Conservation (phyloP, 2,888 invertebrate genomes). For the Dolomedes plantarius region DNA sequence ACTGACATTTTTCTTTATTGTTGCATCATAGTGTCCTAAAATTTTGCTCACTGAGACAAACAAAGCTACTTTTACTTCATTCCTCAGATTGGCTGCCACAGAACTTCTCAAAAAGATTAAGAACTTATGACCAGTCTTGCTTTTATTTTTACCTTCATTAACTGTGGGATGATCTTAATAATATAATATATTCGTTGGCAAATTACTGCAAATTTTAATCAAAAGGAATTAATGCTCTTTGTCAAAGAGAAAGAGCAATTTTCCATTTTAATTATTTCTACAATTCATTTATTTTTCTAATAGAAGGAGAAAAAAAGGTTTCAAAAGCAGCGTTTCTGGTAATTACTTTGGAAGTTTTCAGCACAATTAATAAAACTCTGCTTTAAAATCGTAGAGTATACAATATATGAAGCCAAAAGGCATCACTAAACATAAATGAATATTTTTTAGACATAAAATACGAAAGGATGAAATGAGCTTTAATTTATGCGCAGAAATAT, state of each 20-base stretch:
- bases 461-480: neutral
- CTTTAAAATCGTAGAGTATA: neutral
- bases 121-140: neutral
- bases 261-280: constrained; percentile 6
- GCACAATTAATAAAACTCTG: neutral
- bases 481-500: too few species aligned
- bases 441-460: neutral
- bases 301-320: neutral
- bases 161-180: neutral
- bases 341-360: neutral
- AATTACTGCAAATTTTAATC: neutral
- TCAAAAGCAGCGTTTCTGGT: neutral
- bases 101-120: neutral
- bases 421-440: neutral
- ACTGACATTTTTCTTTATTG: too few species aligned
- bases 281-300: neutral
- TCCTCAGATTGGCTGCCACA: neutral
- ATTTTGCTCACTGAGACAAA: too few species aligned
- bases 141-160: constrained; percentile 3
- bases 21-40: too few species aligned
- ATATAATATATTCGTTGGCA: neutral
- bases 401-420: neutral
- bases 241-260: neutral
- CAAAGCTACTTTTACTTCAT: too few species aligned
- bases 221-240: neutral